Conservation (phyloP, 2,797 vertebrate species). For the Luscinia megarhynchos region DNA sequence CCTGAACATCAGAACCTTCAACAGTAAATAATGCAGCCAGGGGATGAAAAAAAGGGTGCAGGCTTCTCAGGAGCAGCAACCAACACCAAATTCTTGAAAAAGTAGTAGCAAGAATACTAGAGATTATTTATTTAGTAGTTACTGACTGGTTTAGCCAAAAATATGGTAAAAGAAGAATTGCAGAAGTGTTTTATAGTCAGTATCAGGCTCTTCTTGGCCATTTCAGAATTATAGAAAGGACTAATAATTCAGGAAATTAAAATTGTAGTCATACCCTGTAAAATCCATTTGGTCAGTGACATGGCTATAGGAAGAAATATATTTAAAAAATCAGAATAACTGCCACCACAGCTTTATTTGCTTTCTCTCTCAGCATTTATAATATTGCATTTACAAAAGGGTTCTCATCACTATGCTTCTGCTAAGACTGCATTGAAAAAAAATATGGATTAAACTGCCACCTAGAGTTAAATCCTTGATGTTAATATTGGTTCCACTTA, state of each 20-base stretch:
- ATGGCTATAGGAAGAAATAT: not conserved
- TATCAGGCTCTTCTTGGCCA: not conserved
- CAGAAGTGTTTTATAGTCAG: not conserved
- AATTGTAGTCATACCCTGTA: not conserved
- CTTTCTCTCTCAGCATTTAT: not conserved
- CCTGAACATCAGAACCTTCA: not conserved
- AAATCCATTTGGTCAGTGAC: not conserved
- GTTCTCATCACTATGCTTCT: not conserved
- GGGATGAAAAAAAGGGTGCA: not conserved
- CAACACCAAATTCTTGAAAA: not conserved
- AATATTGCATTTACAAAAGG: not conserved
- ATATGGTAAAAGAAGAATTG: not conserved
- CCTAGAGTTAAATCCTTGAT: conserved; percentile 67
- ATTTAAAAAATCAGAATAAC: not conserved
- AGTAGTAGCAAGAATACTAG: not conserved
- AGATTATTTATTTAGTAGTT: not conserved
- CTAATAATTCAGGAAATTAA: not conserved
- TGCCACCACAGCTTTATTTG: not conserved
- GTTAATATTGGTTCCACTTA: not conserved
- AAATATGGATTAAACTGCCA: conserved; percentile 70
- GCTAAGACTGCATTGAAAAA: not conserved
- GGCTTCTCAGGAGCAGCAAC: not conserved
- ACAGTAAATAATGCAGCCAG: not conserved
- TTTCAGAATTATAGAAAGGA: not conserved
- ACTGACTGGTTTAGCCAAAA: not conserved